Conservation (phyloP, 2,113 vertebrate species). For the Tauraco erythrolophus region DNA sequence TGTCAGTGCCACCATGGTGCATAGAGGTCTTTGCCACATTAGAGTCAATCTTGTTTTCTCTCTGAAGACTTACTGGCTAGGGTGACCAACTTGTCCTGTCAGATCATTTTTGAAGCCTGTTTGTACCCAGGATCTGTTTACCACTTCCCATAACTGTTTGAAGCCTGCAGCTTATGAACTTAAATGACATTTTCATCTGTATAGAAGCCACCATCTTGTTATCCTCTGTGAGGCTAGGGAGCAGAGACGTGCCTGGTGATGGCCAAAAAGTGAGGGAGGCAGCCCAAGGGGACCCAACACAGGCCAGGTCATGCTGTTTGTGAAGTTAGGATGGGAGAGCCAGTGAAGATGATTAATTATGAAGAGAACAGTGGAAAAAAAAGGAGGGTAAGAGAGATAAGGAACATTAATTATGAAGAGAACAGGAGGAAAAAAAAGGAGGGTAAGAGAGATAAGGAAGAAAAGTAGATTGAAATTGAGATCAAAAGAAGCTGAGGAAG, state of each 20-base stretch:
- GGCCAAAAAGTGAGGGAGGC: background rate
- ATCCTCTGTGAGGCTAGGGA: background rate
- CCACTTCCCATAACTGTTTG: background rate
- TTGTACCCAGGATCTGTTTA: background rate
- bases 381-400: background rate
- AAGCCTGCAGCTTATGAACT: background rate
- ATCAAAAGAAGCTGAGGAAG: background rate
- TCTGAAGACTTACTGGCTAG: background rate
- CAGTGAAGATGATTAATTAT: background rate
- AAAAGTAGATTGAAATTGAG: background rate
- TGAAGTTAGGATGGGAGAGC: background rate
- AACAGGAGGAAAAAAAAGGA: background rate
- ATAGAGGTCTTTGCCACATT: background rate
- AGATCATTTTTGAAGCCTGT: background rate
- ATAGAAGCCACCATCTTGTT: background rate
- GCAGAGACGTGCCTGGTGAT: background rate
- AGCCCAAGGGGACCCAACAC: background rate
- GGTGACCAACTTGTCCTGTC: background rate
- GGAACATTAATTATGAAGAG: background rate
- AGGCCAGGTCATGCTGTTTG: background rate
- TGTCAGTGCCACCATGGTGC: background rate
- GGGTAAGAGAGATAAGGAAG: background rate
- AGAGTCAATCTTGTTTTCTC: background rate
- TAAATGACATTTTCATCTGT: background rate
- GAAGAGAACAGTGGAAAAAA: background rate